Conservation (phyloP, 2,797 vertebrate genomes). For the Aotus griseimembra region DNA sequence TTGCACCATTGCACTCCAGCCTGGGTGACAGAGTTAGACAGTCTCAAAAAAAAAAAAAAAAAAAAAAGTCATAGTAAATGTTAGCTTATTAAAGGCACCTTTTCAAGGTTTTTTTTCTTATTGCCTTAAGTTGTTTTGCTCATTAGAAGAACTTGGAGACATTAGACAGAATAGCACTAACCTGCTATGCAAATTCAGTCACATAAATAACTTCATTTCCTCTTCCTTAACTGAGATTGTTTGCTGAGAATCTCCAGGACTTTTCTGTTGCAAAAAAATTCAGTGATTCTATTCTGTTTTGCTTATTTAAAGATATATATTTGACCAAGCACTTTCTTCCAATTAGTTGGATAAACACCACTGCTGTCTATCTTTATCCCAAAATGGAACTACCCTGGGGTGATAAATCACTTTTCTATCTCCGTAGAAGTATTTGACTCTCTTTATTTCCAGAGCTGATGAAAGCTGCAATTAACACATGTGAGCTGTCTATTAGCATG, state of each 20-base stretch:
- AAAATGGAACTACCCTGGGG: not conserved
- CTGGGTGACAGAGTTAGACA: no score
- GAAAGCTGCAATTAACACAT: not conserved
- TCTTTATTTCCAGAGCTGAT: not conserved
- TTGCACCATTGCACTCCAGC: no score
- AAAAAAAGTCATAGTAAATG: not conserved
- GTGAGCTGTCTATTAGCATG: not conserved
- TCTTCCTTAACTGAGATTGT: not conserved
- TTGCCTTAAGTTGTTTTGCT: not conserved
- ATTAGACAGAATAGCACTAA: not conserved
- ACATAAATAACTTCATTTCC: not conserved
- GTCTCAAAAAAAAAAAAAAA: no score
- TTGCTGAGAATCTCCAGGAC: not conserved
- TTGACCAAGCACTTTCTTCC: not conserved
- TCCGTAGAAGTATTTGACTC: not conserved
- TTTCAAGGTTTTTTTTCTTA: not conserved
- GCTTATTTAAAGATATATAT: not conserved
- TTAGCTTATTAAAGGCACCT: conserved; percentile 6
- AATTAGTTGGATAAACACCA: not conserved
- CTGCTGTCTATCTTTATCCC: not conserved
- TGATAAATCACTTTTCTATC: not conserved
- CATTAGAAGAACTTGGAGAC: not conserved
- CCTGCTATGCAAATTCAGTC: not conserved
- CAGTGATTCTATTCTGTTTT: not conserved
- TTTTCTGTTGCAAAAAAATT: not conserved